phyloP scores from a whole-genome alignment of 2,888 invertebrate genomes.

The Agriopis aurantiaria region DNA sequence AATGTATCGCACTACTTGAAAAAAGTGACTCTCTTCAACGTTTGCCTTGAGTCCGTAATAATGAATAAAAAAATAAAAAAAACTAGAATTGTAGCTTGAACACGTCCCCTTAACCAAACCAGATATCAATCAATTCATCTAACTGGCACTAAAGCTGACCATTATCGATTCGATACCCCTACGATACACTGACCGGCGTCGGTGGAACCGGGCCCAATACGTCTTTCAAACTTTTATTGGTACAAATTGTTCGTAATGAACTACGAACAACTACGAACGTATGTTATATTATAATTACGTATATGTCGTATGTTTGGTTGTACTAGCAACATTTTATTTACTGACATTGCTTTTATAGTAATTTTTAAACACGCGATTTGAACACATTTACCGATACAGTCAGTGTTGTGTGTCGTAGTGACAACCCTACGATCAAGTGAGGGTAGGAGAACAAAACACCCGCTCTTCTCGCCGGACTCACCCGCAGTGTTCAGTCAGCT shows the following conservation, averaged over 20 bases:
- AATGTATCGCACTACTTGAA: neutral
- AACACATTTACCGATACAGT: too few species aligned
- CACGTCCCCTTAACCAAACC: conserved; percentile 63
- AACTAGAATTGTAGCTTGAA: neutral
- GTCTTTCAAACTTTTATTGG: conserved; percentile 74
- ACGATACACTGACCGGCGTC: conserved; percentile 40
- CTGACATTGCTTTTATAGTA: neutral
- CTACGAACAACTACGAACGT: conserved; percentile 21
- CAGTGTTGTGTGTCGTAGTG: too few species aligned
- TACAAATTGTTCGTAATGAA: conserved; percentile 69
- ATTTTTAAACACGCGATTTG: too few species aligned
- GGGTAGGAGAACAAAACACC: too few species aligned
- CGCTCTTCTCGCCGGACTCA: too few species aligned
- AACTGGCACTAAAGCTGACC: conserved; percentile 46
- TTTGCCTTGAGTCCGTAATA: neutral
- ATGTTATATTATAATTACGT: neutral
- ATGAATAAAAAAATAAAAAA: neutral
- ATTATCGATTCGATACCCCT: conserved; percentile 79
- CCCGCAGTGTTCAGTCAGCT: too few species aligned
- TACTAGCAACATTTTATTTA: neutral
- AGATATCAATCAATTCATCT: conserved; percentile 58
- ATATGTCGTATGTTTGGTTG: neutral
- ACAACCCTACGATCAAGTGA: too few species aligned
- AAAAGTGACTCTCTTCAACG: neutral
- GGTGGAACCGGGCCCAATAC: conserved; percentile 53